These are phyloP conservation scores for Pterocles orientalis DNA, from an alignment of 2,113 vertebrate species.

Conservation along the genomic window DNA sequence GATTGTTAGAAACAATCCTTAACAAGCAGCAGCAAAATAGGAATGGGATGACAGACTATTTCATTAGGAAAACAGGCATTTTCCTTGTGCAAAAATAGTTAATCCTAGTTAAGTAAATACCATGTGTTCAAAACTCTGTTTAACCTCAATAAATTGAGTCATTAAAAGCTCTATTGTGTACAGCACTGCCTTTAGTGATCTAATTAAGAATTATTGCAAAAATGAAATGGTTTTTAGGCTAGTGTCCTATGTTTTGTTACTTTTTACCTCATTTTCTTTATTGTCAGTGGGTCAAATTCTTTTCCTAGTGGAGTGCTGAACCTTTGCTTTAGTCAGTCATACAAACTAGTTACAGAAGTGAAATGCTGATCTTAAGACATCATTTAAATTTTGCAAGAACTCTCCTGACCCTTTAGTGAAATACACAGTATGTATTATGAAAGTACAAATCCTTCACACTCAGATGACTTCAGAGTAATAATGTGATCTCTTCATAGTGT, in stretches of 20 bases:
- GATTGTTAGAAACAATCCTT: background rate
- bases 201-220: background rate
- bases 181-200: background rate
- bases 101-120: background rate
- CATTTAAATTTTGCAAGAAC: background rate
- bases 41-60: background rate
- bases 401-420: background rate
- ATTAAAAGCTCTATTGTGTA: background rate
- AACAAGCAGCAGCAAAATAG: background rate
- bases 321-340: background rate
- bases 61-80: background rate
- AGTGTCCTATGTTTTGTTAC: background rate
- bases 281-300: background rate
- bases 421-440: background rate
- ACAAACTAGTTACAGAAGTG: background rate
- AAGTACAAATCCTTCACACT: background rate
- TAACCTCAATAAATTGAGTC: slow-evolving; percentile 6
- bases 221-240: background rate
- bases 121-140: background rate
- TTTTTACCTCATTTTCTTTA: background rate
- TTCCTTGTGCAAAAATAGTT: background rate
- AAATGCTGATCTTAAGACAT: background rate
- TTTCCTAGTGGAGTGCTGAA: background rate
- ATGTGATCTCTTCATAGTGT: background rate
- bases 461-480: background rate